phyloP scores from a whole-genome alignment of 2,888 invertebrate species.

The Heliconius charithonia region DNA sequence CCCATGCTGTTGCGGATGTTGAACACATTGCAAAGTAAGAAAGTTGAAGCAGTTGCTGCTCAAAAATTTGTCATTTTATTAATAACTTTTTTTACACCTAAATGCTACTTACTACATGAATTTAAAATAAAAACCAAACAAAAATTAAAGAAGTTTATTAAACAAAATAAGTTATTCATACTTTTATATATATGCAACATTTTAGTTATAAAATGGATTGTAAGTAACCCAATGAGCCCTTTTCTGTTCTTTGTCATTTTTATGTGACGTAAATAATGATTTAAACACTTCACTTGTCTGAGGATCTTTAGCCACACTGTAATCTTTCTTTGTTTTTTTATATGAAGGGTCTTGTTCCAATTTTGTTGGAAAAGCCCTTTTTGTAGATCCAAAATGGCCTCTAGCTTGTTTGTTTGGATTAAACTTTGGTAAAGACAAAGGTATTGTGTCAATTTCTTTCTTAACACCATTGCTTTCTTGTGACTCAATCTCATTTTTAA shows the following conservation, averaged over 20 bases:
- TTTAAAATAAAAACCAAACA: not conserved
- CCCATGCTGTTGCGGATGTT: no score
- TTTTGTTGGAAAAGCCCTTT: constrained; percentile 68
- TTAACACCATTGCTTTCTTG: constrained; percentile 66
- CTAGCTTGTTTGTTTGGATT: constrained; percentile 73
- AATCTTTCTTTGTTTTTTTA: constrained; percentile 90
- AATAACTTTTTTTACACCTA: not conserved
- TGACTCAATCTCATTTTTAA: constrained; percentile 70
- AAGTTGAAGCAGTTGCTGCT: not conserved
- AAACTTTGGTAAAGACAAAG: constrained; percentile 73
- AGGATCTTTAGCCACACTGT: constrained; percentile 95
- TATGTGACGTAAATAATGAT: constrained; percentile 96
- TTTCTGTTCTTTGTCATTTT: constrained; percentile 92
- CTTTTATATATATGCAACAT: not conserved
- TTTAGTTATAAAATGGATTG: constrained; percentile 96
- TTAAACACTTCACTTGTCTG: constrained; percentile 96
- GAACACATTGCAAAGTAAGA: no score
- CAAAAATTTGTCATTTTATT: not conserved
- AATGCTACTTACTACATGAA: not conserved
- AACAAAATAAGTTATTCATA: not conserved
- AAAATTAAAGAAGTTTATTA: not conserved
- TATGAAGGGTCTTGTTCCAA: constrained; percentile 86
- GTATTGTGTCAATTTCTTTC: constrained; percentile 77
- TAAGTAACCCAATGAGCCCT: constrained; percentile 99
- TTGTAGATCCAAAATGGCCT: constrained; percentile 76